Percentiles rank a stretch among this genome's conserved stretches.
Evolutionary conservation across 2,888 invertebrate species (phyloP).

Genomic region (Brenthis daphne): DNA sequence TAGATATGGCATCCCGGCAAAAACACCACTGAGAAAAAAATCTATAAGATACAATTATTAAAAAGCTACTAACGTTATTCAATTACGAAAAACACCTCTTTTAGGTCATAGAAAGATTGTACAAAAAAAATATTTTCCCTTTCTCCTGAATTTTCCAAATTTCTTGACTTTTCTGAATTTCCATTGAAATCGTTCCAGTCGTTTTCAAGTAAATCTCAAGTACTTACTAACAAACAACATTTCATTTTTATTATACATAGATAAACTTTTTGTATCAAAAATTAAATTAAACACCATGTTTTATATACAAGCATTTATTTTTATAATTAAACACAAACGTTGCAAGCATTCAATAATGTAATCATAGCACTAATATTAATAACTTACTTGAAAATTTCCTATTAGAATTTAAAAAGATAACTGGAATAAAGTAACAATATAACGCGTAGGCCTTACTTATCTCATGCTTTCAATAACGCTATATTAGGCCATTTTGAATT

Average conservation of each 20-base stretch:
- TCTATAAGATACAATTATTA: too few species aligned
- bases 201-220: too few species aligned
- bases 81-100: too few species aligned
- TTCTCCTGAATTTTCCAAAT: too few species aligned
- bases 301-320: constrained; percentile 82
- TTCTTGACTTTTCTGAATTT: too few species aligned
- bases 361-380: constrained; percentile 75
- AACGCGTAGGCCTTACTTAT: constrained; percentile 55
- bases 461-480: constrained; percentile 46
- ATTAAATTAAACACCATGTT: constrained; percentile 35
- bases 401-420: constrained; percentile 67
- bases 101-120: too few species aligned
- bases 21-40: too few species aligned
- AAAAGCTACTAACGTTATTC: too few species aligned
- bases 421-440: constrained; percentile 50
- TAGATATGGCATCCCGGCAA: too few species aligned
- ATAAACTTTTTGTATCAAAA: background rate
- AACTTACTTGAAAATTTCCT: constrained; percentile 69
- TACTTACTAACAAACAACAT: background rate
- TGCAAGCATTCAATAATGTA: constrained; percentile 81
- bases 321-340: constrained; percentile 78
- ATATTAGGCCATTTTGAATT: constrained; percentile 50
- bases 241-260: background rate
- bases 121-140: too few species aligned
- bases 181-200: too few species aligned